A percentile compares a stretch with the other conserved stretches of the same genome.
Conservation (phyloP, 2,113 vertebrate species). For the Gobius niger region DNA sequence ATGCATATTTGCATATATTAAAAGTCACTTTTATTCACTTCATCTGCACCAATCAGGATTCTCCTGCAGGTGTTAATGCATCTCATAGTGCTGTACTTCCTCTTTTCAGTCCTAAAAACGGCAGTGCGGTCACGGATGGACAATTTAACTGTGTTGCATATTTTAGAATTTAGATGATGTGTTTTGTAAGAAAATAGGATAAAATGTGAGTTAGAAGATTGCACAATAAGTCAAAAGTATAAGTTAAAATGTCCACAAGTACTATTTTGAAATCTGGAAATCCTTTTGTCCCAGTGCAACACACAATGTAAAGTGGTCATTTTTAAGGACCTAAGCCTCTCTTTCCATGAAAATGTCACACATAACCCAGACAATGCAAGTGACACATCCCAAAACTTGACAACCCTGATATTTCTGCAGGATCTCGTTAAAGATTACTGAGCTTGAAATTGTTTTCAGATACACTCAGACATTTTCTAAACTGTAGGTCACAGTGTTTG, state of each 20-base stretch:
- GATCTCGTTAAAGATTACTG: too few species aligned
- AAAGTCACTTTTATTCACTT: background rate
- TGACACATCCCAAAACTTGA: background rate
- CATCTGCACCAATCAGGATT: background rate
- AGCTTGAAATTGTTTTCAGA: too few species aligned
- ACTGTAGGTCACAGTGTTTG: too few species aligned
- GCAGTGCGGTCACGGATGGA: background rate
- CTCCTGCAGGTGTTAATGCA: conserved; percentile 16
- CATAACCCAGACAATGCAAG: background rate
- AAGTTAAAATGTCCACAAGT: background rate
- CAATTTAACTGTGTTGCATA: background rate
- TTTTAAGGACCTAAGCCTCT: background rate
- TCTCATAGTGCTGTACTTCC: conserved; percentile 30
- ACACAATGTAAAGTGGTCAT: too few species aligned
- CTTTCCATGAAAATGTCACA: background rate
- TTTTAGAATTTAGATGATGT: background rate
- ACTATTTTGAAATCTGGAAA: too few species aligned
- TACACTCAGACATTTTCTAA: too few species aligned
- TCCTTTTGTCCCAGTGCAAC: too few species aligned
- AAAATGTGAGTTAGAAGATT: background rate
- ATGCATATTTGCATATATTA: background rate
- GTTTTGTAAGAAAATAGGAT: background rate
- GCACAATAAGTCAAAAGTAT: background rate
- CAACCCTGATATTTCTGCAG: too few species aligned
- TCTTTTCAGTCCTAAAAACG: conserved; percentile 29